Evolutionary conservation across 1,140 invertebrate genomes (phyloP), one percentile per base, ranked within the genome.

Genomic region (Atta cephalotes): DNA sequence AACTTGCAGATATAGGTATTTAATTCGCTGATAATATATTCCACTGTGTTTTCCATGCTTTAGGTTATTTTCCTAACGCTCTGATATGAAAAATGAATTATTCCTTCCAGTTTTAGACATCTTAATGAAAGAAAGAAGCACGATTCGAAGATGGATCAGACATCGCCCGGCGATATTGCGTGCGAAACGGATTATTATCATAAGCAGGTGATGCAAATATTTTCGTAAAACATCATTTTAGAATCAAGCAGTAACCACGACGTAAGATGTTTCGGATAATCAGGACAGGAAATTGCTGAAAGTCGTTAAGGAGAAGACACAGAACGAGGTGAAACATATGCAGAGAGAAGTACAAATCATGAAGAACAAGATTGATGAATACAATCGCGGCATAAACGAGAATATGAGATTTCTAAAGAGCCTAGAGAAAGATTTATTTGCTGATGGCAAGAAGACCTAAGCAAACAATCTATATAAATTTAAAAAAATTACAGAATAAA

Each of bases 121-220:
- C 53, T 90, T 6, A 51, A 68, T 18, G 77, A 35, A 51, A 72
- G 53, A 12, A 62, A 45, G 5, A 90, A 87, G 6, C 53, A 81
- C n/a, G 76, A 86, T 53, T 86, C 86, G 0, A 88, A 49, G 31
- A 68, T 45, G 10, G 66, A 82, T 31, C 74, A 63, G n/a, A 45
- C 39, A 2, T 45, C 62, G 3, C 62, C 72, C 7, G 63, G 66
- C 0, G 60, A 89, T 14, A 25, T 92, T 9, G 92, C 89, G 14
- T 92, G 80, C 10, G 91, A 93, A 78, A 87, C 81, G n/a, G 92
- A 92, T 62, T 89, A 91, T 86, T 92, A 90, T 85, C 92, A 92
- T 58, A 92, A 88, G 62, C 89, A 92, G 86, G 92, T 93, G 39
- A 70, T 5, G 10, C 2, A 21, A 21, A 21, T 21, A 86, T 81